Base-by-base conservation (phyloP, 2,113 vertebrate species). In the Leucosticte australis region DNA sequence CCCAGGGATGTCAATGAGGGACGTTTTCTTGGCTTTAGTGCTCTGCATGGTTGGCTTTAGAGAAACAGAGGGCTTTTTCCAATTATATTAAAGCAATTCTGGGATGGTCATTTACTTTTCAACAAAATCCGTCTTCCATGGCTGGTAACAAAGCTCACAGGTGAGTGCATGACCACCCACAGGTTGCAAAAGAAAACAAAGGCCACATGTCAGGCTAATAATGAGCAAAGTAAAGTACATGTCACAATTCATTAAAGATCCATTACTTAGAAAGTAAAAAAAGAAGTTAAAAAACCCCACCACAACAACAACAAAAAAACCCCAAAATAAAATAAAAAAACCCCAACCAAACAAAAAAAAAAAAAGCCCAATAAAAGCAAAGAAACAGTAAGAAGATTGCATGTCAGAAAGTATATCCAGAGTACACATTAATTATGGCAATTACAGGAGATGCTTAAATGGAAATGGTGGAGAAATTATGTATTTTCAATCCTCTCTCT, bases 81-180 rank as follows among this genome's bases (percentile, higher is more conserved):
- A 90, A 62, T 60, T 94, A 56, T 7, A 46, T 67, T 33, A 90
- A 89, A 80, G 76, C 50, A 87, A n/a, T 91, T 81, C 74, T 55
- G 56, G 56, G 39, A 22, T 30, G 80, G 46, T 59, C 10, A 63
- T 94, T 94, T 89, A 26, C 7, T 59, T 94, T 92, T 91, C n/a
- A 42, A 76, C 86, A 90, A 96, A 82, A 86, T n/a, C 42, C 89
- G 42, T 87, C 87, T 94, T 93, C 53, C 81, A 79, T 55, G 46
- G 64, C 64, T 23, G 6, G 24, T 70, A 42, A 46, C n/a, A 91
- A 95, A 92, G 62, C 67, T 63, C 90, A 49, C 37, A 92, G 42
- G 33, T 92, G n/a, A 96, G 21, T 42, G 87, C n/a, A 55, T 68
- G 84, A 31, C 33, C 88, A 88, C 63, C 27, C 33, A 90, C 31